Conservation (phyloP, 2,888 invertebrate species). For the Ichneumoninae sp. region DNA sequence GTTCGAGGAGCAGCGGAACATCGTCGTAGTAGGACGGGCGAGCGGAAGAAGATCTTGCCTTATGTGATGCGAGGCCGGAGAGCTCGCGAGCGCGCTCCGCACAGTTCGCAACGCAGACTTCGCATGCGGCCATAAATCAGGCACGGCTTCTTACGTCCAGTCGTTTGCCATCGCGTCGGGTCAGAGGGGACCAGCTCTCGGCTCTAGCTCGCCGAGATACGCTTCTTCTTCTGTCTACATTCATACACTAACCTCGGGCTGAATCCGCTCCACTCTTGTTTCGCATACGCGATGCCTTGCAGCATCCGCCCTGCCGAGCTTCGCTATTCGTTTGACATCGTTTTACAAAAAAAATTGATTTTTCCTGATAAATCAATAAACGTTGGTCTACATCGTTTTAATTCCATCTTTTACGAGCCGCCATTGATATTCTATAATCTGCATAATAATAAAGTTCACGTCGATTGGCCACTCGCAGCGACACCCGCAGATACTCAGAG, state of each 20-base stretch:
- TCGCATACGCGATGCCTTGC: background rate
- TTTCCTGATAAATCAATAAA: background rate
- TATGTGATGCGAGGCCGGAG: constrained; percentile 68
- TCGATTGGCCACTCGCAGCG: too few relatives aligned
- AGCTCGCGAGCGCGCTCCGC: constrained; percentile 60
- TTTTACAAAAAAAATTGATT: background rate
- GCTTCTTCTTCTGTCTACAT: constrained; percentile 47
- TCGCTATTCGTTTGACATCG: background rate
- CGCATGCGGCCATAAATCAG: constrained; percentile 78
- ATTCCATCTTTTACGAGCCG: background rate
- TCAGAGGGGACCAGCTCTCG: constrained; percentile 63
- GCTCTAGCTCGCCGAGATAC: constrained; percentile 52
- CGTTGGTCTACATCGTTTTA: background rate
- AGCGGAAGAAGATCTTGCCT: constrained; percentile 75
- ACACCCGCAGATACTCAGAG: too few relatives aligned
- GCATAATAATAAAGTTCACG: too few relatives aligned
- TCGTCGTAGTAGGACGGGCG: constrained; percentile 63
- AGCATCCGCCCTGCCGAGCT: constrained; percentile 6
- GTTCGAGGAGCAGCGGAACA: constrained; percentile 53
- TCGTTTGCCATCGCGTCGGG: constrained; percentile 74
- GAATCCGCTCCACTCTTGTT: constrained; percentile 34
- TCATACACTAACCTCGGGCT: constrained; percentile 16
- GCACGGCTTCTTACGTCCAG: constrained; percentile 79
- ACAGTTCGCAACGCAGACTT: constrained; percentile 59
- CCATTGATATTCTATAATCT: too few relatives aligned